Percentiles rank a stretch among this genome's conserved stretches.
phyloP scores from a whole-genome alignment of 2,888 invertebrate species.

The Stenodema calcarata region DNA sequence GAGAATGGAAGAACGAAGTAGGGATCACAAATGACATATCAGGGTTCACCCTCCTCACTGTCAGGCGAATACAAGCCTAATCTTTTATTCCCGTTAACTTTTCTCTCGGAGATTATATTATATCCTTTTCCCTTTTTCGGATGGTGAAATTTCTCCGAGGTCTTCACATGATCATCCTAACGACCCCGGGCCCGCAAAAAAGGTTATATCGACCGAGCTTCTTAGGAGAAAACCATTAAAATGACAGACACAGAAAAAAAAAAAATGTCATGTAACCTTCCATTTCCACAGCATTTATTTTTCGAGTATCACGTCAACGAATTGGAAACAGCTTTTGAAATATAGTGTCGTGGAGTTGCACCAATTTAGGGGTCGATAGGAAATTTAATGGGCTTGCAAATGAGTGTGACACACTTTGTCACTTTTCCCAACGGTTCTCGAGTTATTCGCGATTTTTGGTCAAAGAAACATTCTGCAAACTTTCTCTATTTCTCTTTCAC shows the following conservation, averaged over 20 bases:
- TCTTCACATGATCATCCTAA: not conserved
- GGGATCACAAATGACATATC: constrained; percentile 44
- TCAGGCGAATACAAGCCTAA: constrained; percentile 34
- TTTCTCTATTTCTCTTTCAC: too few relatives aligned
- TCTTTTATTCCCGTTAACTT: constrained; percentile 45
- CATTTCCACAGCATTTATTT: too few relatives aligned
- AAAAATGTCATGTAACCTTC: too few relatives aligned
- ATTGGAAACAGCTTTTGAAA: too few relatives aligned
- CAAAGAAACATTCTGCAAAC: too few relatives aligned
- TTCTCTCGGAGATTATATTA: constrained; percentile 31
- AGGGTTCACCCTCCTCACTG: constrained; percentile 46
- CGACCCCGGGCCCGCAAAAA: not conserved
- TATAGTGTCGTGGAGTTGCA: too few relatives aligned
- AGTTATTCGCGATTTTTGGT: too few relatives aligned
- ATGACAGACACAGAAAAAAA: not conserved
- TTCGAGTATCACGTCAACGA: too few relatives aligned
- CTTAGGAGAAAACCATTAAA: not conserved
- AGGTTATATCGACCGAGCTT: not conserved
- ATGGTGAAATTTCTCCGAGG: not conserved
- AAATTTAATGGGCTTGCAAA: too few relatives aligned
- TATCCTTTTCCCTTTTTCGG: not conserved
- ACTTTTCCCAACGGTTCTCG: too few relatives aligned
- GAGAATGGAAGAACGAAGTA: not conserved
- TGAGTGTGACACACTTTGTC: too few relatives aligned
- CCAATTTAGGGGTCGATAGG: too few relatives aligned